Evolutionary conservation across 1,140 invertebrate species (phyloP).

Genomic region (Penaeus chinensis): DNA sequence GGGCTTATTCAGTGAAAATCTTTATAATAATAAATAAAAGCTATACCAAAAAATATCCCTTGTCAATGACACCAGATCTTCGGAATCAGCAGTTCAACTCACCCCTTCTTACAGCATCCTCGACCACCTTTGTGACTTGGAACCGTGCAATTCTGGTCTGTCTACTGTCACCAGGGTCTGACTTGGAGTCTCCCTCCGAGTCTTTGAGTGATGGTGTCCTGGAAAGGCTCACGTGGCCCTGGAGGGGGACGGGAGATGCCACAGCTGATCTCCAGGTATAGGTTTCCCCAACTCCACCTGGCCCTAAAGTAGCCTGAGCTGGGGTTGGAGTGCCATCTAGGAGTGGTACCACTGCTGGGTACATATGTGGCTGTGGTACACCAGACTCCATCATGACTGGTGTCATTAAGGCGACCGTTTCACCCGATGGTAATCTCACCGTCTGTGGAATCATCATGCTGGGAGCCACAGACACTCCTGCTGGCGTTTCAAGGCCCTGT

Average conservation of each 20-base stretch:
- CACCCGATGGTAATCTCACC: conserved; percentile 36
- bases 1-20: background rate
- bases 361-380: conserved; percentile 4
- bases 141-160: conserved; percentile 49
- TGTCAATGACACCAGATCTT: no score
- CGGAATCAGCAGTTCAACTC: background rate
- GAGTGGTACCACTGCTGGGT: conserved; percentile 38
- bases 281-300: background rate
- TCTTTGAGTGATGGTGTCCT: conserved; percentile 40
- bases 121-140: conserved; percentile 55
- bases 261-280: background rate
- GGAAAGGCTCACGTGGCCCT: background rate
- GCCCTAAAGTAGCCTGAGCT: background rate
- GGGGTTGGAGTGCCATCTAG: conserved; percentile 9
- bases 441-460: conserved; percentile 47
- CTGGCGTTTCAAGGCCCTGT: conserved; percentile 1
- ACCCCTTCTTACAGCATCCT: conserved; percentile 50
- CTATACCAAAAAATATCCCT: no score
- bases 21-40: no score
- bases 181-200: conserved; percentile 18
- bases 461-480: background rate
- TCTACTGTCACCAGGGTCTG: conserved; percentile 14
- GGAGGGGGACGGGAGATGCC: background rate
- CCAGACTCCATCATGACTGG: conserved; percentile 39
- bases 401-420: conserved; percentile 41